phyloP scores from a whole-genome alignment of 2,797 vertebrate species.

The Salmo trutta region DNA sequence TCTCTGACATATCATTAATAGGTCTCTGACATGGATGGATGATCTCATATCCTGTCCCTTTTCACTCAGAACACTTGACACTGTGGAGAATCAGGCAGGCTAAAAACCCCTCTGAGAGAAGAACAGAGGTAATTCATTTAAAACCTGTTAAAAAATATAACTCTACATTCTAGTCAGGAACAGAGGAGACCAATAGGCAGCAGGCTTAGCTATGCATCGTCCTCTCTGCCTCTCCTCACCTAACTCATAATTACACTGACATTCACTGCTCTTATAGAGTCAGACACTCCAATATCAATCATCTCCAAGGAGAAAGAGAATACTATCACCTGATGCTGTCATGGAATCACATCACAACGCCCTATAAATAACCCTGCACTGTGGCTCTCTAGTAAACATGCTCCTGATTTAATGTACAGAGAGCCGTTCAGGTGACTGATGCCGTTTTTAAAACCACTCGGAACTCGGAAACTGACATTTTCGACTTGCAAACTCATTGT shows the following conservation, averaged over 20 bases:
- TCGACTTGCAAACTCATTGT: too few species aligned
- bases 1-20: neutral
- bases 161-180: conserved; percentile 15
- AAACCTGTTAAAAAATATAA: neutral
- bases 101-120: conserved; percentile 21
- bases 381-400: neutral
- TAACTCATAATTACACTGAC: conserved; percentile 58
- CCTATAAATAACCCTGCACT: neutral
- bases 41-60: conserved; percentile 14
- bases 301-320: conserved; percentile 26
- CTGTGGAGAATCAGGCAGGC: neutral
- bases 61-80: conserved; percentile 7
- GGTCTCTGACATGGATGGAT: neutral
- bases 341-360: neutral
- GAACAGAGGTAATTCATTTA: conserved; percentile 7
- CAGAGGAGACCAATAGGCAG: conserved; percentile 26
- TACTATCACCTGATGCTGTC: conserved; percentile 19
- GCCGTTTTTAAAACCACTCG: too few species aligned
- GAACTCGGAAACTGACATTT: too few species aligned
- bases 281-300: conserved; percentile 42
- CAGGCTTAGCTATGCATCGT: conserved; percentile 12
- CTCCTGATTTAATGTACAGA: neutral
- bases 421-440: neutral
- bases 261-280: conserved; percentile 28
- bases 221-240: conserved; percentile 42